Conservation (phyloP, 2,797 vertebrate genomes). For the Cuculus canorus region DNA sequence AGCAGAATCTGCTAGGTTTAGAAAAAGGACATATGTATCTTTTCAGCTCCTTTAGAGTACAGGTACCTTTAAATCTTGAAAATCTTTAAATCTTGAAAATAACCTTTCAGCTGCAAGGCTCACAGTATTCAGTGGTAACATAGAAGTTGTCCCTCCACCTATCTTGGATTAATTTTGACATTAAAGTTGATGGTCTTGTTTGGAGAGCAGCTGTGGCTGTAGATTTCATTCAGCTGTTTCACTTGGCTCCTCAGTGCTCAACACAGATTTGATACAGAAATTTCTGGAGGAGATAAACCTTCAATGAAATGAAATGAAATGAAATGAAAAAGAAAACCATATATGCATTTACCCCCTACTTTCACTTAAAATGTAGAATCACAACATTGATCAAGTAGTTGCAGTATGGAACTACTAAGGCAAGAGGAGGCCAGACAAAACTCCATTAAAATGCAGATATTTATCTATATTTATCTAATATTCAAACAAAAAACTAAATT, state of each 20-base stretch:
- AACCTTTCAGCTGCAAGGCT: neutral
- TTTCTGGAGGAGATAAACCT: neutral
- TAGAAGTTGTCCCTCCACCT: neutral
- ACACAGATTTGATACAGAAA: neutral
- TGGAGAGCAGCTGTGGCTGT: neutral
- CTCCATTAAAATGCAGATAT: neutral
- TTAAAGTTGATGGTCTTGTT: neutral
- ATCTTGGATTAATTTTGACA: neutral
- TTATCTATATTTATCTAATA: neutral
- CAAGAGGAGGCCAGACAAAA: neutral
- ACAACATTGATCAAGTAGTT: neutral
- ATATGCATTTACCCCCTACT: neutral
- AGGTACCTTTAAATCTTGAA: neutral
- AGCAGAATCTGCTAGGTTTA: neutral
- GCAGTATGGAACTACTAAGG: neutral
- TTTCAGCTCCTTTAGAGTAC: neutral
- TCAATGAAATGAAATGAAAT: no score
- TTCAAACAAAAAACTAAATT: neutral
- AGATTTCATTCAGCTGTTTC: neutral
- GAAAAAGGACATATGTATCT: no score
- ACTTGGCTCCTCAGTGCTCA: neutral
- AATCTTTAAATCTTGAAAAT: neutral
- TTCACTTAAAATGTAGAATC: neutral
- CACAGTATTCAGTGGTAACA: accelerated
- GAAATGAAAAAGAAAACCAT: no score